Evolutionary conservation across 2,113 vertebrate species (phyloP).

Genomic region (Alethe castanea): DNA sequence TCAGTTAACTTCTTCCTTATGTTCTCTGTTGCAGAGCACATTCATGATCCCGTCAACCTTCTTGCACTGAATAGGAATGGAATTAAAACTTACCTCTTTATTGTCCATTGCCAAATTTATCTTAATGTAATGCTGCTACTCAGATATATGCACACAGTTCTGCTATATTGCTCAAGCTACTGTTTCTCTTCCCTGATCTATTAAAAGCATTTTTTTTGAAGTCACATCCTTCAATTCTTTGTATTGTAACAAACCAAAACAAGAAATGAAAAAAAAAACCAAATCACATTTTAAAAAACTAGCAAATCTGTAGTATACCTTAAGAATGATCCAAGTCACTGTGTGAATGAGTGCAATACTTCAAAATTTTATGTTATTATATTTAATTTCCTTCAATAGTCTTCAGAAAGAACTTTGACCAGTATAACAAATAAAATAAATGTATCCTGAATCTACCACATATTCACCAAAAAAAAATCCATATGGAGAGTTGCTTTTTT

Average conservation of each 20-base stretch:
- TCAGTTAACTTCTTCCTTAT: background rate
- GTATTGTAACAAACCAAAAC: background rate
- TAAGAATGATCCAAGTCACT: background rate
- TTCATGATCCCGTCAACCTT: background rate
- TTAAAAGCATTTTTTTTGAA: background rate
- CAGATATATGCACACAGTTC: background rate
- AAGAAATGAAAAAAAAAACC: background rate
- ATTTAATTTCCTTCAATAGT: background rate
- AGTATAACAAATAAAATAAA: background rate
- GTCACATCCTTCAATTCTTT: background rate
- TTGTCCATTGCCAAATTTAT: background rate
- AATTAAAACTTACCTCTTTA: background rate
- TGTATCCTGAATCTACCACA: background rate
- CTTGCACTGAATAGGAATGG: background rate
- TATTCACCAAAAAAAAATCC: background rate
- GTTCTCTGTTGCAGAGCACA: background rate
- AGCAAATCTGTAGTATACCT: background rate
- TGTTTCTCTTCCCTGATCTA: background rate
- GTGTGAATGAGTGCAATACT: background rate
- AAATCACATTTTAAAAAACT: background rate
- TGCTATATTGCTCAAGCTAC: background rate
- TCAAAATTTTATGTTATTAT: background rate
- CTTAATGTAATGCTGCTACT: background rate
- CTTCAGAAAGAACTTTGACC: background rate
- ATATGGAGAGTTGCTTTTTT: background rate